Evolutionary conservation across 2,888 invertebrate species (phyloP).

Genomic region (Habrosyne pyritoides): DNA sequence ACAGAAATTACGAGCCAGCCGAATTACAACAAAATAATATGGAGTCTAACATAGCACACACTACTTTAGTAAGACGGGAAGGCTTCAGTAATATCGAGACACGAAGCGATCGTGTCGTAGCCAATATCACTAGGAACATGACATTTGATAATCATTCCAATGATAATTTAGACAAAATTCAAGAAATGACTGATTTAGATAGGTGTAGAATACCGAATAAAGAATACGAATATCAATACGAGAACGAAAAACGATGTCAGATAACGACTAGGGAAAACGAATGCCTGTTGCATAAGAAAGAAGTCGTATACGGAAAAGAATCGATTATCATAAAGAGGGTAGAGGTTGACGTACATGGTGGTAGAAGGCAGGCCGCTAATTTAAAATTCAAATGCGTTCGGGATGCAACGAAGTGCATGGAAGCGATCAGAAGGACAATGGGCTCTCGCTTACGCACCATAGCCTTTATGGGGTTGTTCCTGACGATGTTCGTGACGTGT

Average conservation of each 20-base stretch:
- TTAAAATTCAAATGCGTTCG: constrained; percentile 73
- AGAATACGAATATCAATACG: constrained; percentile 51
- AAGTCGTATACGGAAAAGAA: constrained; percentile 67
- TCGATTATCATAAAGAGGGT: constrained; percentile 68
- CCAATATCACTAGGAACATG: constrained; percentile 47
- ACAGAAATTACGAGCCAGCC: constrained; percentile 14
- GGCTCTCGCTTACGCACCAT: constrained; percentile 57
- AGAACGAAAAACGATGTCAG: constrained; percentile 55
- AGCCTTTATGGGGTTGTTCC: constrained; percentile 58
- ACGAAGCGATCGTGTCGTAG: constrained; percentile 39
- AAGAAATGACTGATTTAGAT: constrained; percentile 73
- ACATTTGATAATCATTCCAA: constrained; percentile 68
- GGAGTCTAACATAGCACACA: constrained; percentile 14
- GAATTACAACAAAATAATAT: constrained; percentile 17
- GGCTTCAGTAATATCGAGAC: constrained; percentile 22
- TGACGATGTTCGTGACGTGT: constrained; percentile 60
- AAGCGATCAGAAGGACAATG: constrained; percentile 68
- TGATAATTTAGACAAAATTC: constrained; percentile 62
- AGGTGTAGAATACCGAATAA: constrained; percentile 64
- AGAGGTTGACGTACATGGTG: constrained; percentile 61
- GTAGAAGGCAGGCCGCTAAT: constrained; percentile 64
- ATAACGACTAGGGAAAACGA: constrained; percentile 41
- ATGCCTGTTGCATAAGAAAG: constrained; percentile 61
- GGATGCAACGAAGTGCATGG: constrained; percentile 58
- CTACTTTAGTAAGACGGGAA: constrained; percentile 11